Evolutionary conservation across 1,140 invertebrate species (phyloP), one percentile per base, ranked within the genome.

Genomic region (Phthorimaea operculella): DNA sequence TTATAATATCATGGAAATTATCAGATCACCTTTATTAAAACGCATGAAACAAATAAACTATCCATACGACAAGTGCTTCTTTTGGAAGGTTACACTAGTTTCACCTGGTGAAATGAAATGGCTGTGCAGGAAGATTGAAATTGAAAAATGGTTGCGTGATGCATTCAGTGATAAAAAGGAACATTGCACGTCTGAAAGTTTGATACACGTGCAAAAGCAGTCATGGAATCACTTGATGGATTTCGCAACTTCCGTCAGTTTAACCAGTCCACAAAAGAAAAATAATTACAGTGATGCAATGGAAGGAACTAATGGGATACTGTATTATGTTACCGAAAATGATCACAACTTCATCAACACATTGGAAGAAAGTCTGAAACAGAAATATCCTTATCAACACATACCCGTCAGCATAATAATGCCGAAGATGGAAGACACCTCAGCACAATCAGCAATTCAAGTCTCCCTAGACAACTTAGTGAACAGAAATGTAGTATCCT

Each of bases 81-180:
- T 88, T 70, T 93, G 90, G 90, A 93, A 93, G 79, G 62, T 92
- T 17, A 74, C 89, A n/a, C 66, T 92, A 14, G 88, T 89, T 0
- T 83, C 90, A 53, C 89, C 90, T 12, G 72, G 85, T 53, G 55
- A 73, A 11, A 58, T 59, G 1, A 84, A 82, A 62, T 75, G 70
- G 61, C 56, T 81, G 3, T 75, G 83, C 33, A 75, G 72, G 18
- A 83, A 74, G 58, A 65, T 79, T 18, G 73, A 73, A 55, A 57
- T 83, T 17, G 62, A 76, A 54, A 74, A 74, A 51, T 87, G 83
- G 82, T 51, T 87, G 4, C 17, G 67, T 17, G 66, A 79, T 53
- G 68, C 66, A n/a, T 83, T 87, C 57, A 59, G 72, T 57, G 75
- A 82, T 58, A 66, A 66, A 48, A 65, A 72, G 53, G 55, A 68